These are phyloP conservation scores for Sitobion miscanthi DNA, from an alignment of 1,140 invertebrate genomes.

Conservation along the genomic window DNA sequence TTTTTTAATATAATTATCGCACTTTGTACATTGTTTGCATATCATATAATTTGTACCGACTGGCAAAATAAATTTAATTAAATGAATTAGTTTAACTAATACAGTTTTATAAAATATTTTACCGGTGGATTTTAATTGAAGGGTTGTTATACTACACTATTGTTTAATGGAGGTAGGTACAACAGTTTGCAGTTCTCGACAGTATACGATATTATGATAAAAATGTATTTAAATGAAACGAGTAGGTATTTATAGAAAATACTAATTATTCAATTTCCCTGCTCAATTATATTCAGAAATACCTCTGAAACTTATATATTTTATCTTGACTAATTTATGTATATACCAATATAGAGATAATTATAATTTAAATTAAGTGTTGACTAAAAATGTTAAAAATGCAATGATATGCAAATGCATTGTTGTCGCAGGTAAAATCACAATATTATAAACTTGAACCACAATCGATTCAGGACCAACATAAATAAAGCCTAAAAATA, in stretches of 20 bases:
- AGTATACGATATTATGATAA: not conserved
- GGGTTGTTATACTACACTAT: not conserved
- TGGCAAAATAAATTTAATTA: not conserved
- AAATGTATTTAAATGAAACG: not conserved
- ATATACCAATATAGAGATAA: too few relatives aligned
- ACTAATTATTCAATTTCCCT: not conserved
- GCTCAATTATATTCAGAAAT: not conserved
- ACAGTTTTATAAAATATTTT: not conserved
- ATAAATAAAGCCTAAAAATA: too few relatives aligned
- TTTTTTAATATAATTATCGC: not conserved
- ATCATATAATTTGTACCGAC: not conserved
- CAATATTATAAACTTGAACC: too few relatives aligned
- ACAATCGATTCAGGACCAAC: too few relatives aligned
- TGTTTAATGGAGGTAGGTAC: not conserved
- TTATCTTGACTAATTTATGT: too few relatives aligned
- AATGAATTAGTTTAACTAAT: slow-evolving; percentile 3
- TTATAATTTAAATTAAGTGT: too few relatives aligned
- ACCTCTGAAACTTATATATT: too few relatives aligned
- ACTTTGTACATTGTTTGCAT: not conserved
- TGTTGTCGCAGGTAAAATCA: too few relatives aligned
- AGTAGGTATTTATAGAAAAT: not conserved
- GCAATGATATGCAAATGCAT: too few relatives aligned
- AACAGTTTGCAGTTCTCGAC: not conserved
- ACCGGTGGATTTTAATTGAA: not conserved
- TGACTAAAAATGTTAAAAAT: too few relatives aligned